A percentile compares a stretch with the other conserved stretches of the same genome.
Conservation (phyloP, 1,140 invertebrate species). For the Globodera rostochiensis region DNA sequence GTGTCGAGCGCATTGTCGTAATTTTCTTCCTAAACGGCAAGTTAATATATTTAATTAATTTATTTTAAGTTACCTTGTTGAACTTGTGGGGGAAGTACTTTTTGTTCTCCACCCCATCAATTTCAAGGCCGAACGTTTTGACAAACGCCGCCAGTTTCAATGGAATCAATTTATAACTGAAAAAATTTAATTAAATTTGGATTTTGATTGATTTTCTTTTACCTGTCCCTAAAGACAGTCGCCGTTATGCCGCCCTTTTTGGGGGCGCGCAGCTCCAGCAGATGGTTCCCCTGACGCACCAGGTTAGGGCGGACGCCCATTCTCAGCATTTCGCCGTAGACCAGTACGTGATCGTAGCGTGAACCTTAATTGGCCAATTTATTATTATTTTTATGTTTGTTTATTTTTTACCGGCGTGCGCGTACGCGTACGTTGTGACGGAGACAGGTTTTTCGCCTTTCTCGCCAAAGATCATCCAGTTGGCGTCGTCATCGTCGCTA, state of each 20-base stretch:
- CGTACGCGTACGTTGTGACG: too few species aligned
- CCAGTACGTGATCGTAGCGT: neutral
- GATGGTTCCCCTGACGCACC: neutral
- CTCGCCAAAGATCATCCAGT: neutral
- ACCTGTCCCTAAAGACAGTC: too few species aligned
- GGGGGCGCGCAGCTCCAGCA: neutral
- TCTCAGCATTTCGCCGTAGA: neutral
- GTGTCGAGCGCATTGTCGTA: neutral
- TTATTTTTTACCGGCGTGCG: neutral
- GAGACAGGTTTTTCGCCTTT: too few species aligned
- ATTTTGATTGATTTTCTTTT: too few species aligned
- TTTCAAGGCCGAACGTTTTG: neutral
- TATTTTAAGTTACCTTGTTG: neutral
- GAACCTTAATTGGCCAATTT: neutral
- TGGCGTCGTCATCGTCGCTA: neutral
- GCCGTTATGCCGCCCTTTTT: neutral
- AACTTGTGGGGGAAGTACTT: neutral
- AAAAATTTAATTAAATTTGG: too few species aligned
- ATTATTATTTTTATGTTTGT: neutral
- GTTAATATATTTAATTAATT: too few species aligned
- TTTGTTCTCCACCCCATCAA: neutral
- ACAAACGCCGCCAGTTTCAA: neutral
- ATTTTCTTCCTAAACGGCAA: neutral
- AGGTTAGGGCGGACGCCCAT: neutral
- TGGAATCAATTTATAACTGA: neutral